phyloP scores from a whole-genome alignment of 2,797 vertebrate genomes.

The Sphenopsis melanotis region DNA sequence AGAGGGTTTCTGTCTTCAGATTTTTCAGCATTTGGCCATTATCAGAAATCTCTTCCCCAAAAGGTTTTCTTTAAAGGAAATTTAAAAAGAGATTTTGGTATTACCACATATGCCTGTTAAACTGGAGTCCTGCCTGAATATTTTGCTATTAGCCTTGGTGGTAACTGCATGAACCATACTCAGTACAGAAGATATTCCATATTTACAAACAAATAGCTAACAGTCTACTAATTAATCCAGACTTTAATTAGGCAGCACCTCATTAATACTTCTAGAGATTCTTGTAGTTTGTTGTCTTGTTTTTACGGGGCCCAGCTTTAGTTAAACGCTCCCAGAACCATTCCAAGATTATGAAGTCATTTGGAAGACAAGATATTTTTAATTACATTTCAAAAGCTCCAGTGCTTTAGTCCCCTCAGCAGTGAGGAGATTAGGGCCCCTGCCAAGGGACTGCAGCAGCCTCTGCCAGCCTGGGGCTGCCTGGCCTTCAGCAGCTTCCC shows the following conservation, averaged over 20 bases:
- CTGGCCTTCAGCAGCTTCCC: not conserved
- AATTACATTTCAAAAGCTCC: not conserved
- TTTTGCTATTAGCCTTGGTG: not conserved
- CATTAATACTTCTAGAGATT: not conserved
- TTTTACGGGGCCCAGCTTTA: not conserved
- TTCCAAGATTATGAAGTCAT: not conserved
- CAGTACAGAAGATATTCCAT: fast-evolving
- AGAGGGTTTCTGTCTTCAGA: not conserved
- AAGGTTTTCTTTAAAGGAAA: not conserved
- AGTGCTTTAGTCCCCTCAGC: not conserved
- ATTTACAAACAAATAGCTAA: not conserved
- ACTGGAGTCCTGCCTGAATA: not conserved
- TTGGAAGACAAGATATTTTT: not conserved
- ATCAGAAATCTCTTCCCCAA: not conserved
- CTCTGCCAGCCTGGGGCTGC: not conserved
- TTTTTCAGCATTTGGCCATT: not conserved
- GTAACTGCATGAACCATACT: not conserved
- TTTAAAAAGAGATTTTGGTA: not conserved
- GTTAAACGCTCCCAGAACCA: not conserved
- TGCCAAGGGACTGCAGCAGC: not conserved
- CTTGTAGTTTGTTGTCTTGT: not conserved
- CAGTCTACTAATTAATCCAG: not conserved
- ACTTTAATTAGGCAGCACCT: not conserved
- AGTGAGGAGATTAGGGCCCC: not conserved
- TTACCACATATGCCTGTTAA: not conserved